A percentile compares a stretch with the other conserved stretches of the same genome.
Conservation (phyloP, 2,113 vertebrate genomes). For the Ctenomys sociabilis region DNA sequence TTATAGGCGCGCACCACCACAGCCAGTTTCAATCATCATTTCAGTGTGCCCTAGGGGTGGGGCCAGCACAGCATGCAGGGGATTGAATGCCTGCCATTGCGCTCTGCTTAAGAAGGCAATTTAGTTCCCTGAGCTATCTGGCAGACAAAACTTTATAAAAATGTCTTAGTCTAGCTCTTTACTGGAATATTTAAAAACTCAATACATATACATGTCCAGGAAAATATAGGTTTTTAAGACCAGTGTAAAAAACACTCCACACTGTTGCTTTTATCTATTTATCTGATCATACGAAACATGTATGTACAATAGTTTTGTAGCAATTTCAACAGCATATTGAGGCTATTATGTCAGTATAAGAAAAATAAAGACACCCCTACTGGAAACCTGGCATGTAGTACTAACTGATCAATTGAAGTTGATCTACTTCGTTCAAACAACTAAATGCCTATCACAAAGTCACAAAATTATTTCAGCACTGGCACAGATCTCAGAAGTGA, state of each 20-base stretch:
- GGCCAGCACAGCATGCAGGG: no score
- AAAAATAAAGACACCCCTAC: background rate
- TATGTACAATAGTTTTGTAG: slow-evolving; percentile 8
- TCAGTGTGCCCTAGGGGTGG: no score
- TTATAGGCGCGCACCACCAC: no score
- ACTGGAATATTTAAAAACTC: slow-evolving; percentile 5
- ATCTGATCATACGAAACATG: background rate
- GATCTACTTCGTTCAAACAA: slow-evolving; percentile 35
- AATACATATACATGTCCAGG: background rate
- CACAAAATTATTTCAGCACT: slow-evolving; percentile 7
- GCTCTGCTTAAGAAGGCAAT: no score
- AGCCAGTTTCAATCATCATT: no score
- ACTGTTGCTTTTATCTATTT: background rate
- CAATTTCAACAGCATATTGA: slow-evolving; percentile 9
- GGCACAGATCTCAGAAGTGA: background rate
- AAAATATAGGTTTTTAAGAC: slow-evolving; percentile 4
- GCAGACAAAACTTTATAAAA: background rate
- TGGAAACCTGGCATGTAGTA: background rate
- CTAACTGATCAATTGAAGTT: background rate
- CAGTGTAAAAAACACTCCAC: slow-evolving; percentile 1
- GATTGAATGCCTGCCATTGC: no score
- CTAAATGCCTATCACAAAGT: background rate
- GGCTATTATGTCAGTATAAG: background rate
- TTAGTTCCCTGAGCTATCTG: no score
- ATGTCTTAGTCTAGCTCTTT: slow-evolving; percentile 21